Evolutionary conservation across 2,113 vertebrate species (phyloP).

Genomic region (Rhabdomys dilectus): DNA sequence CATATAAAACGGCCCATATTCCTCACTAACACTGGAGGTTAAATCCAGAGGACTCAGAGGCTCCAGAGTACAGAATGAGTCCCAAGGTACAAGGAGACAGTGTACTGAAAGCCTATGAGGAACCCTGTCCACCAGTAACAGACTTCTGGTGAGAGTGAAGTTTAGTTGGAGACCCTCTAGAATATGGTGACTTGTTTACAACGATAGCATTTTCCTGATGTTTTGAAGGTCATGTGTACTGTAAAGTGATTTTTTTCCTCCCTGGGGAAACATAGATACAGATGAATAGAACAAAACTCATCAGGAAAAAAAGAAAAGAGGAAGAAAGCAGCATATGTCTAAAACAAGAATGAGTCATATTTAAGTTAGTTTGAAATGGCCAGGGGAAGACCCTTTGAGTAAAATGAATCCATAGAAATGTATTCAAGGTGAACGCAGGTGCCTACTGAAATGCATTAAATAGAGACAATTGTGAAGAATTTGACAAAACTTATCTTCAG

Average conservation of each 20-base stretch:
- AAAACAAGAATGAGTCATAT: background rate
- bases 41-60: background rate
- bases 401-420: background rate
- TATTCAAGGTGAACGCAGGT: background rate
- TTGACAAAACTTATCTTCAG: conserved; percentile 7
- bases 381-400: background rate
- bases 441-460: background rate
- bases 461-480: background rate
- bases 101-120: background rate
- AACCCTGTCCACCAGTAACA: background rate
- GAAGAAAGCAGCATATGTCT: background rate
- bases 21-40: background rate
- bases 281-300: background rate
- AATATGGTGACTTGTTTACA: background rate
- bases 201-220: background rate
- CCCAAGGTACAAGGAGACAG: background rate
- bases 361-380: conserved; percentile 20
- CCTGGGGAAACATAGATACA: background rate
- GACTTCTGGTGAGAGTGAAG: background rate
- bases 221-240: background rate
- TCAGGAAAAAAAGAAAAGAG: background rate
- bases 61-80: background rate
- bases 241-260: background rate
- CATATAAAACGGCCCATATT: background rate
- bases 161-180: background rate